Base-by-base conservation (phyloP, 1,140 invertebrate species). In the Chironomus striatipennis region DNA sequence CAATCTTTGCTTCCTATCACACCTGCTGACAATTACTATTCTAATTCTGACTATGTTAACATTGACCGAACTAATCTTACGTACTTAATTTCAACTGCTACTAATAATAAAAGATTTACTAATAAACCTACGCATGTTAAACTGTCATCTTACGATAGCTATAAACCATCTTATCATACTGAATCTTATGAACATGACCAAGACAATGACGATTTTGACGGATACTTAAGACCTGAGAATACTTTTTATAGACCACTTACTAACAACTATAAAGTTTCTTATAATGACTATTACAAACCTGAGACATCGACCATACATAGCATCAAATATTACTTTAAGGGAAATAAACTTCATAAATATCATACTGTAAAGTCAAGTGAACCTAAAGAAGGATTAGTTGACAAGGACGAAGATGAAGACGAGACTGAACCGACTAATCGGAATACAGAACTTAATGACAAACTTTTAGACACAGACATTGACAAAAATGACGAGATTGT, bases 211-310 rank as follows among this genome's bases (percentile, higher is more conserved):
- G n/a, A 70, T 3, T 20, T 70, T 70, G 18, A 70, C 18, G 65
- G 18, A 9, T 70, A 18, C 18, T 7, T 20, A 70, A 18, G 65
- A 70, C 18, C 18, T 80, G 74, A 78, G 77, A 0, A 74, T 77
- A 5, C 78, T 77, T 24, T 79, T 79, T 1, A 70, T 24, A 21
- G 65, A 20, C 17, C 24, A 70, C 34, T 34, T 7, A 75, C 65
- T 18, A 42, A 42, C 34, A n/a, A 20, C 42, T 64, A 74, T 20
- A 74, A 18, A 24, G 6, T 67, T 42, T 7, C 43, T 42, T 18
- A 64, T 18, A 67, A 74, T 42, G 15, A 42, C 17, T 15, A n/a
- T 43, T 64, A 74, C 43, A 47, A 20, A 17, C 8, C 0, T 4
- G 43, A 43, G 12, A 43, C 42, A 42, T 15, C 43, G 18, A 57